Conservation (phyloP, 2,113 vertebrate genomes). For the Otolemur garnettii region DNA sequence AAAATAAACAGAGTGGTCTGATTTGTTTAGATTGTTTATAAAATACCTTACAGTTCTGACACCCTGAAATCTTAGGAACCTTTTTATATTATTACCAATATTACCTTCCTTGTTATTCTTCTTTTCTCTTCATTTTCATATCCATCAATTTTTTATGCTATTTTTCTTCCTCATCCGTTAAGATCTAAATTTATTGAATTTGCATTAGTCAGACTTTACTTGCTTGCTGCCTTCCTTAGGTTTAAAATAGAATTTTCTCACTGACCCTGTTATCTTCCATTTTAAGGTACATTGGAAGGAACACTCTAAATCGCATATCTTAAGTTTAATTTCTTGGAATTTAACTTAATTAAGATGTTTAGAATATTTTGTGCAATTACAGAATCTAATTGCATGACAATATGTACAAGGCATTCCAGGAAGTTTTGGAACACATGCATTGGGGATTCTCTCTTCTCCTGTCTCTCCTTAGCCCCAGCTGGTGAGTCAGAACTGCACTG, state of each 20-base stretch:
- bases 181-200: conserved; percentile 34
- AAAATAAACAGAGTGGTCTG: background rate
- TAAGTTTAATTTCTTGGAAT: conserved; percentile 78
- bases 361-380: conserved; percentile 81
- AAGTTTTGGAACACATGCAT: conserved; percentile 24
- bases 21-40: background rate
- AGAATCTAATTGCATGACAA: conserved; percentile 73
- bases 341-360: conserved; percentile 84
- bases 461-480: background rate
- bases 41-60: background rate
- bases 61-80: background rate
- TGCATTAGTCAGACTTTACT: conserved; percentile 55
- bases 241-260: conserved; percentile 70
- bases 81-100: background rate
- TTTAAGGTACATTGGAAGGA: conserved; percentile 81
- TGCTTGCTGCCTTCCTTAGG: conserved; percentile 52
- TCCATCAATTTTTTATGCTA: background rate
- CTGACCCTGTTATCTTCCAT: conserved; percentile 73
- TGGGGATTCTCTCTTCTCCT: background rate
- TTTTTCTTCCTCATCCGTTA: background rate
- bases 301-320: conserved; percentile 65
- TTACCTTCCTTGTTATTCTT: background rate
- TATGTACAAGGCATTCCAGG: conserved; percentile 75
- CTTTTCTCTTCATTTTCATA: background rate
- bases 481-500: background rate